Evolutionary conservation across 2,888 invertebrate genomes (phyloP), one percentile per base, ranked within the genome.

Genomic region (Rotaria socialis): DNA sequence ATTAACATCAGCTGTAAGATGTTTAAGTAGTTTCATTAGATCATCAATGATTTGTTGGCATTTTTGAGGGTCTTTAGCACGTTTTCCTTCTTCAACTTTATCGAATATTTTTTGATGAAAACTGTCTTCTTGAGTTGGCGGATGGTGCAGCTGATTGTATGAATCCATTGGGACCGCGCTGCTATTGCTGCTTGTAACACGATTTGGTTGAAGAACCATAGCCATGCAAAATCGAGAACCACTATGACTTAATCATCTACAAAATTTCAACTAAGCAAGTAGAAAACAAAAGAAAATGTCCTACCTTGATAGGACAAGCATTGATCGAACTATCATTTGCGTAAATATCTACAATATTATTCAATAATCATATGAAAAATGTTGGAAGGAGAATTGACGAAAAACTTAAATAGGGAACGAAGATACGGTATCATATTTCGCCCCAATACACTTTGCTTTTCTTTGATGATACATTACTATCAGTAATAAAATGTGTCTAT

Each of bases 191-290:
- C 67, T 41, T 67, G 35, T 19, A 35, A 6, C 35, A 67, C 35
- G 67, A 67, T 67, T 67, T 14, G 67, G 19, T 67, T 67, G 67
- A 67, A 67, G 67, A 19, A 67, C 67, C 67, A 67, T 41, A 67
- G 67, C 67, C 67, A 67, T 67, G 16, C 14, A 67, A 67, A 14
- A 52, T 14, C 1, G 14, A 35, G 0, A 19, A 35, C 19, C 41
- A 35, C 67, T 67, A 67, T 35, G 67, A 14, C 5, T 16, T 14
- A 27, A 35, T 35, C 67, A 67, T 35, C 67, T 67, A 27, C 5
- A 67, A 4, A n/a, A n/a, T 4, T 4, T 2, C 6, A 60, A 35
- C 7, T 6, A 67, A 67, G n/a, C 8, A 14, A 11, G 10, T 27
- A 67, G 35, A 67, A 2, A 67, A 24, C 0, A 11, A 60, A 27